phyloP scores from a whole-genome alignment of 1,140 invertebrate genomes.

The Heliothis subflexa region DNA sequence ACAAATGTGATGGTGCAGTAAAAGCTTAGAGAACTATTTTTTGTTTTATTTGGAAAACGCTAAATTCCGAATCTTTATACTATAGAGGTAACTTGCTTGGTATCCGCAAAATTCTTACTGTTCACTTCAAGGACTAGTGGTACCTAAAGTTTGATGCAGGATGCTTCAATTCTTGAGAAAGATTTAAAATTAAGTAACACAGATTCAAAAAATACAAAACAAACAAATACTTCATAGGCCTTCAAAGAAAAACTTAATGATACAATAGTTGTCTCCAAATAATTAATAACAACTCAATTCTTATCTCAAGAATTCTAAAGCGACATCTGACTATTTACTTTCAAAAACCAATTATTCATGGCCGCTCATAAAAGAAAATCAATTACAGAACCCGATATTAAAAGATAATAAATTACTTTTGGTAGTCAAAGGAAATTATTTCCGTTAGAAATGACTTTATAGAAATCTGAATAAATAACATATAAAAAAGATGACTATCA shows the following conservation, averaged over 20 bases:
- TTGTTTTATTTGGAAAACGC: background rate
- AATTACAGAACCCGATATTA: constrained; percentile 10
- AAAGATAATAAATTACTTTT: background rate
- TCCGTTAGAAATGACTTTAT: background rate
- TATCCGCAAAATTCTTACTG: no score
- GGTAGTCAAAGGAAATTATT: background rate
- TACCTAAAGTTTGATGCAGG: no score
- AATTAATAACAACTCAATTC: no score
- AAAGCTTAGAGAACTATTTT: constrained; percentile 11
- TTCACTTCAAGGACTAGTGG: no score
- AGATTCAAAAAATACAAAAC: no score
- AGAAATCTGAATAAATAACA: background rate
- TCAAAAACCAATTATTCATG: constrained; percentile 16
- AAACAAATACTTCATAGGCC: no score
- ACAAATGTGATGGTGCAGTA: constrained; percentile 56
- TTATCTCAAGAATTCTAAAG: background rate
- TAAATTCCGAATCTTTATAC: background rate
- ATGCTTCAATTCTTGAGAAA: no score
- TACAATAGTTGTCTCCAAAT: no score
- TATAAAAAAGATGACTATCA: constrained; percentile 12
- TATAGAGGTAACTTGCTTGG: no score
- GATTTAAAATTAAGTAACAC: no score
- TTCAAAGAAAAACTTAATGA: no score
- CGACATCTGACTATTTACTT: background rate
- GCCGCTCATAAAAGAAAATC: constrained; percentile 13